phyloP scores from a whole-genome alignment of 2,888 invertebrate species.

The Ennomos quercinarius region DNA sequence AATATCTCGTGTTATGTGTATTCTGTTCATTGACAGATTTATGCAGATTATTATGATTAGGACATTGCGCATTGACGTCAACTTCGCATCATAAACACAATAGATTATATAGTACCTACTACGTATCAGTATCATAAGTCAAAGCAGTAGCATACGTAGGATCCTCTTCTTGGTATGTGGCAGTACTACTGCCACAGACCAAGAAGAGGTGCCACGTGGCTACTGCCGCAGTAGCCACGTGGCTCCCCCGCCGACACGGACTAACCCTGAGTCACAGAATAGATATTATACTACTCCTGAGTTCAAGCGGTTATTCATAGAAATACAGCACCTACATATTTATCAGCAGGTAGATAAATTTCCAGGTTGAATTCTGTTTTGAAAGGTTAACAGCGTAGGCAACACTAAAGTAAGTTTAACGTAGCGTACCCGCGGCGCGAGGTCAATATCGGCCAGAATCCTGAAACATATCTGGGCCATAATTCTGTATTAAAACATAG shows the following conservation, averaged over 20 bases:
- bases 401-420: not conserved
- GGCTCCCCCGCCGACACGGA: not conserved
- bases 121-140: constrained; percentile 2
- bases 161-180: no score
- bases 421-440: no score
- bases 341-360: not conserved
- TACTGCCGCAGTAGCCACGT: no score
- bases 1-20: constrained; percentile 15
- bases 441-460: no score
- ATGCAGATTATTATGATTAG: constrained; percentile 26
- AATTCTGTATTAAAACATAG: no score
- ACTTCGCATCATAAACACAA: constrained; percentile 1
- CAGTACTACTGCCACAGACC: no score
- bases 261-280: no score
- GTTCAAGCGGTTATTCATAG: not conserved
- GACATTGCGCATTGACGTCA: constrained; percentile 10
- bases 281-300: no score
- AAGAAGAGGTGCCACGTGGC: no score
- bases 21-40: constrained; percentile 24
- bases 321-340: not conserved
- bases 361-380: constrained; percentile 12
- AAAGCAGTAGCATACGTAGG: not conserved
- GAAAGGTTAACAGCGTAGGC: constrained; percentile 12
- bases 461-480: no score
- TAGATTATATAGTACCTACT: no score